Percentiles rank a stretch among this genome's conserved stretches.
phyloP scores from a whole-genome alignment of 2,888 invertebrate genomes.

The Callimorpha dominula region DNA sequence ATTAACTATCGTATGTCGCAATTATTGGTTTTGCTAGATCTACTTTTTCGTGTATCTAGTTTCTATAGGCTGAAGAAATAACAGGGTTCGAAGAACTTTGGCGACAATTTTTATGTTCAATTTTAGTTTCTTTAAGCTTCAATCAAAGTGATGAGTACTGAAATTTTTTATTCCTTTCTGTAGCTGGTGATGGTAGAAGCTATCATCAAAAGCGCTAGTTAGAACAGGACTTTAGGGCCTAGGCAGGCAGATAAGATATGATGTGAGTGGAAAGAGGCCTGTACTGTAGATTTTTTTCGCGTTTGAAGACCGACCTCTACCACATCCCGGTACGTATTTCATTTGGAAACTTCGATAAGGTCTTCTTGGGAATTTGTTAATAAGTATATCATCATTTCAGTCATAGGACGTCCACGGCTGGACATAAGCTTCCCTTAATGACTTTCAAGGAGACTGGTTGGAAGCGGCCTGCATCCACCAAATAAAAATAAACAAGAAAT shows the following conservation, averaged over 20 bases:
- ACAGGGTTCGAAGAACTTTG: neutral
- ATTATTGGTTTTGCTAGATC: slow-evolving; percentile 10
- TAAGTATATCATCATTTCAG: too few relatives aligned
- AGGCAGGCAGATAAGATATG: neutral
- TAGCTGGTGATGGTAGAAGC: neutral
- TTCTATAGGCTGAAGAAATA: neutral
- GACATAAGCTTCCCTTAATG: too few relatives aligned
- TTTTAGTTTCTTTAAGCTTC: neutral
- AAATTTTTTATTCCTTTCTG: neutral
- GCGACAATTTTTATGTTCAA: neutral
- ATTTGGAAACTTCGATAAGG: too few relatives aligned
- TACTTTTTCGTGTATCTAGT: slow-evolving; percentile 1
- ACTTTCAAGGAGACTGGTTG: too few relatives aligned
- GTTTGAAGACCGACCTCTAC: too few relatives aligned
- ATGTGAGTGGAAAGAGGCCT: neutral
- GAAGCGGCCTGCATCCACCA: too few relatives aligned
- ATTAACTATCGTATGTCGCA: slow-evolving; percentile 28
- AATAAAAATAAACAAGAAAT: too few relatives aligned
- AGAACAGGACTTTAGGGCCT: neutral
- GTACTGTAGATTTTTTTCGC: too few relatives aligned
- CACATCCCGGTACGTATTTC: too few relatives aligned
- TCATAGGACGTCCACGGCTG: too few relatives aligned
- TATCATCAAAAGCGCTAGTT: neutral
- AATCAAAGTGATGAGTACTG: neutral
- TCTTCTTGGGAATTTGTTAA: too few relatives aligned